phyloP scores from a whole-genome alignment of 1,140 invertebrate species.

The Aricia agestis region DNA sequence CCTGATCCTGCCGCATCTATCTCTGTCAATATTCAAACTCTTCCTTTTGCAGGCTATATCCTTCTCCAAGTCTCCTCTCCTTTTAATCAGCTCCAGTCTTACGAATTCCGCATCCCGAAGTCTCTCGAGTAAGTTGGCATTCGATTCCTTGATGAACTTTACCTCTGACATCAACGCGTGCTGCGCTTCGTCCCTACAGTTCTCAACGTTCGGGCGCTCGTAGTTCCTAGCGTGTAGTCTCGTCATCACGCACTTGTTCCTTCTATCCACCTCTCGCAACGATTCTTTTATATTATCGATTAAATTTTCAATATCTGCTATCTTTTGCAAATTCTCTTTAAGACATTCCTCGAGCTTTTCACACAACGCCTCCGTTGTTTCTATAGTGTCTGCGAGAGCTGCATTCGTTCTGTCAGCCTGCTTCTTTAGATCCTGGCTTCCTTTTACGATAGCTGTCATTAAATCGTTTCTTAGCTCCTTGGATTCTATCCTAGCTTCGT shows the following conservation, averaged over 20 bases:
- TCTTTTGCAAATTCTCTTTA: constrained; percentile 76
- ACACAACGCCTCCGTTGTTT: constrained; percentile 79
- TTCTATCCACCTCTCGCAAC: constrained; percentile 79
- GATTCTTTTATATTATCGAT: constrained; percentile 79
- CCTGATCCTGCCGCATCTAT: constrained; percentile 79
- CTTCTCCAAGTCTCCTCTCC: constrained; percentile 80
- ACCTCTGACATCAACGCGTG: constrained; percentile 73
- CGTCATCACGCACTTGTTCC: constrained; percentile 85
- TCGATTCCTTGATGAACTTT: constrained; percentile 53
- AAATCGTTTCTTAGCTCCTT: constrained; percentile 78
- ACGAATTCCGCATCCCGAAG: constrained; percentile 78
- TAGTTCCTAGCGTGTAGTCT: constrained; percentile 80
- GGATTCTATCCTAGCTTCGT: constrained; percentile 79
- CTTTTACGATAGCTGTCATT: constrained; percentile 78
- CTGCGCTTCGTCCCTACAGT: constrained; percentile 82
- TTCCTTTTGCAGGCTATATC: constrained; percentile 85
- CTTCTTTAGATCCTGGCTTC: constrained; percentile 81
- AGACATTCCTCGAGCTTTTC: constrained; percentile 81
- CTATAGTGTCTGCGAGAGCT: constrained; percentile 79
- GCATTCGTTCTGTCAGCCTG: constrained; percentile 84
- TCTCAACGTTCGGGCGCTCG: constrained; percentile 81
- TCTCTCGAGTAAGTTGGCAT: constrained; percentile 65
- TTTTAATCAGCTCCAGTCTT: constrained; percentile 78
- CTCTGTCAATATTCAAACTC: constrained; percentile 81
- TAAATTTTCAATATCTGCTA: constrained; percentile 82